Evolutionary conservation across 2,797 vertebrate species (phyloP), one percentile per base, ranked within the genome.

Genomic region (Lithobates sylvaticus): DNA sequence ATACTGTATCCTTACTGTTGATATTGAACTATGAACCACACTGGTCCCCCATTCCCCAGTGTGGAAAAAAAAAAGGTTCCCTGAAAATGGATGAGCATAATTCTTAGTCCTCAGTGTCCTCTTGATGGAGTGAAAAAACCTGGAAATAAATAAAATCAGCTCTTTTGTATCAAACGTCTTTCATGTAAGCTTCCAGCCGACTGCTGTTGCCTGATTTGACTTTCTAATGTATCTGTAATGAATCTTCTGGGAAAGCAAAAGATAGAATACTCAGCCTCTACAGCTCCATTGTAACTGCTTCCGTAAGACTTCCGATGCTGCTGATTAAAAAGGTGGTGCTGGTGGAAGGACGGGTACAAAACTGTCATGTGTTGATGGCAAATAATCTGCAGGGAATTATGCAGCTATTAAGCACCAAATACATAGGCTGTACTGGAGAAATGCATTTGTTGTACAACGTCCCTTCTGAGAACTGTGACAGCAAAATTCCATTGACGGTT

Each of bases 121-220:
- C 32, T 61, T 32, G 26, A 34, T 74, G 36, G 9, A 1, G 36
- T 23, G 36, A 23, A 12, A 72, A 36, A 34, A 39, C 39, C 39
- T n/a, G 18, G 65, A 76, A 29, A 76, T 15, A 13, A 67, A 42
- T 42, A 82, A 73, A 72, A 78, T 29, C 18, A 3, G 36, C 23
- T 61, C 44, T 67, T 78, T 42, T 78, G 13, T 82, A 71, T 71
- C 61, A 64, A 67, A 54, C 32, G 58, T 77, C 74, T 86, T 77
- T 81, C 68, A 94, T 90, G 93, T 91, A 90, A 61, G 92, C 91
- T 94, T 95, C 94, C 91, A 86, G 92, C 93, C 94, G 94, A 94
- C 95, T 95, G 96, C 96, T 96, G 95, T 96, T 96, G 96, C 95
- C 96, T 97, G 96, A 98, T 99, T 98, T 97, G 97, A 97, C 97